phyloP scores from a whole-genome alignment of 1,140 invertebrate genomes.

The Drosophila persimilis region DNA sequence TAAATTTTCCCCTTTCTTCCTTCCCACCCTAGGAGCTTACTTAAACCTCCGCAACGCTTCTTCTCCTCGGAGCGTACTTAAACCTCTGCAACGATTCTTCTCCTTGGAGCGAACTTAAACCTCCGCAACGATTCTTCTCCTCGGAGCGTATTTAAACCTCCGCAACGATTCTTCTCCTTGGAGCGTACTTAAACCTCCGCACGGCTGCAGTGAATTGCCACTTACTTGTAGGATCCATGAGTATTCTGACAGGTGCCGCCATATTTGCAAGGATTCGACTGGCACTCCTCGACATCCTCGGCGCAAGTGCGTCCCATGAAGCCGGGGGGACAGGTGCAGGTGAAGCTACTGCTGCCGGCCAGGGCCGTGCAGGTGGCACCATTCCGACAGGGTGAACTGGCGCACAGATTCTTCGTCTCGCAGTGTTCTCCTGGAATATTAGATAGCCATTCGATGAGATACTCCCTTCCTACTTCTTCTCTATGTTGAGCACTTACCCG shows the following conservation, averaged over 20 bases:
- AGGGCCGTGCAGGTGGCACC: conserved; percentile 91
- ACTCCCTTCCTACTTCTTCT: too few species aligned
- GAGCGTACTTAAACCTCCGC: too few species aligned
- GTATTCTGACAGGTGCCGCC: conserved; percentile 93
- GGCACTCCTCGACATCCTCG: conserved; percentile 95
- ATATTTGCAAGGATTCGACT: conserved; percentile 89
- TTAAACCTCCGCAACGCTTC: too few species aligned
- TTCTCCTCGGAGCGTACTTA: too few species aligned
- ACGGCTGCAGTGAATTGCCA: too few species aligned
- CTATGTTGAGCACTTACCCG: conserved; percentile 86
- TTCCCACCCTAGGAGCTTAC: too few species aligned
- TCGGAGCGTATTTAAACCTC: too few species aligned
- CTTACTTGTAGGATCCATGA: conserved; percentile 95
- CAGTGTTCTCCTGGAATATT: conserved; percentile 90
- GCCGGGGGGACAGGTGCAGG: conserved; percentile 92
- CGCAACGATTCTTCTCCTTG: too few species aligned
- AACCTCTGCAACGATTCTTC: too few species aligned
- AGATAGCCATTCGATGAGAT: neutral
- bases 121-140: too few species aligned
- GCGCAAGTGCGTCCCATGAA: conserved; percentile 93
- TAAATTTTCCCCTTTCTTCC: too few species aligned
- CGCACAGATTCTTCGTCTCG: conserved; percentile 94
- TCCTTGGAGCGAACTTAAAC: too few species aligned
- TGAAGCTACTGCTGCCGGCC: conserved; percentile 87
- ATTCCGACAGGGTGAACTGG: conserved; percentile 93